Evolutionary conservation across 1,140 invertebrate genomes (phyloP).

Genomic region (Cydia strobilella): DNA sequence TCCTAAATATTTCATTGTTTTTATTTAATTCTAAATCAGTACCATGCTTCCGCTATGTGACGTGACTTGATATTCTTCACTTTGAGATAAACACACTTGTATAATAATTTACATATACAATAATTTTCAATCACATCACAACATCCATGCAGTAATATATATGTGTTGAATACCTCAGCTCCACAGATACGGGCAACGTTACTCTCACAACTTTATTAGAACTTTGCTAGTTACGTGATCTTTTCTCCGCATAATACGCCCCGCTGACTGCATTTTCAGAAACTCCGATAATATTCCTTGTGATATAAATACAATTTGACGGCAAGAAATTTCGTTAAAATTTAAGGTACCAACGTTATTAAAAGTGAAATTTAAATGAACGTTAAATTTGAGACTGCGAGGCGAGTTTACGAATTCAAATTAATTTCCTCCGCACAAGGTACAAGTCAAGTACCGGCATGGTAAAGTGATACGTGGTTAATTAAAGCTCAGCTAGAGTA

Average conservation of each 20-base stretch:
- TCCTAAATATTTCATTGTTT: too few relatives aligned
- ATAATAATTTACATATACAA: too few relatives aligned
- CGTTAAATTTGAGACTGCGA: neutral
- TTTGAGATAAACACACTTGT: too few relatives aligned
- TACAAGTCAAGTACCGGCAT: slow-evolving; percentile 16
- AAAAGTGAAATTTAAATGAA: slow-evolving; percentile 21
- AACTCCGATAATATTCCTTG: neutral
- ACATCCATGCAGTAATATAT: neutral
- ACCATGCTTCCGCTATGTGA: too few relatives aligned
- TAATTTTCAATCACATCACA: neutral
- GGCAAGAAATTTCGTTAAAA: slow-evolving; percentile 8
- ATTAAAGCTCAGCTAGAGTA: slow-evolving; percentile 25
- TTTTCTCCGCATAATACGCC: slow-evolving; percentile 34
- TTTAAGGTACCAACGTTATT: neutral
- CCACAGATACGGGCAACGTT: slow-evolving; percentile 26
- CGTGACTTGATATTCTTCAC: too few relatives aligned
- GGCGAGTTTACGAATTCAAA: slow-evolving; percentile 32
- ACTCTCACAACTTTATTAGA: slow-evolving; percentile 51
- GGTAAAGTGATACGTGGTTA: slow-evolving; percentile 42
- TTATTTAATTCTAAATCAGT: too few relatives aligned
- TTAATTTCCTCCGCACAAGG: slow-evolving; percentile 33
- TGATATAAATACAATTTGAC: neutral
- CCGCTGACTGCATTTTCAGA: slow-evolving; percentile 1
- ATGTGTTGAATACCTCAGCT: slow-evolving; percentile 30
- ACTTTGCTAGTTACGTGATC: slow-evolving; percentile 47